Evolutionary conservation across 2,113 vertebrate species (phyloP), one percentile per base, ranked within the genome.

Genomic region (Brachyhypopomus gauderio): DNA sequence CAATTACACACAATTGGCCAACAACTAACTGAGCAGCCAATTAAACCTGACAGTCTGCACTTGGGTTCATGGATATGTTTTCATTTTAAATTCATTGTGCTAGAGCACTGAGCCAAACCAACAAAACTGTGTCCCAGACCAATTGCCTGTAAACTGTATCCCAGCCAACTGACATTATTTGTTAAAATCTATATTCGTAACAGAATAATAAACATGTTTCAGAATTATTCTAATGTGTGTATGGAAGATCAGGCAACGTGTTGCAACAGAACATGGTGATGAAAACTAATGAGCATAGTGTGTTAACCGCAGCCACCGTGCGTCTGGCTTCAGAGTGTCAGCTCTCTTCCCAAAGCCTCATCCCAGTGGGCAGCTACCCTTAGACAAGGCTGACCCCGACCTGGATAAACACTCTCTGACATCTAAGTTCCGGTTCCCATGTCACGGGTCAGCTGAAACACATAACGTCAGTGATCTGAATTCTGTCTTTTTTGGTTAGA

Each of bases 351-450:
- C 80, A 80, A 22, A 74, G 55, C 30, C 30, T 23, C 63, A 34
- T 72, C 1, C 27, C 79, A 59, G 79, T 78, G 67, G 45, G 81
- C 78, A 81, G 41, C 62, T 79, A 38, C 78, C 80, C 36, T 34
- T 64, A 77, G 81, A 88, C 80, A 48, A 52, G 75, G 75, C 79
- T 78, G 77, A 66, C 59, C 56, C 64, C 63, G 78, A 81, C 80
- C 82, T 83, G 84, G 77, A 82, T 79, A 86, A 88, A 84, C 83
- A 87, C 78, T 77, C 78, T 87, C 87, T 87, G 83, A 87, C 84
- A 87, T 87, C 82, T 86, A 86, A 86, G 86, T 86, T 86, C 30
- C 25, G 17, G 66, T 55, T 84, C 87, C 71, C 67, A 60, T 45
- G 74, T 85, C 30, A 71, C 66, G 56, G 64, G 82, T 78, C 62